Evolutionary conservation across 2,113 vertebrate species (phyloP), one percentile per base, ranked within the genome.

Genomic region (Cavia aperea): DNA sequence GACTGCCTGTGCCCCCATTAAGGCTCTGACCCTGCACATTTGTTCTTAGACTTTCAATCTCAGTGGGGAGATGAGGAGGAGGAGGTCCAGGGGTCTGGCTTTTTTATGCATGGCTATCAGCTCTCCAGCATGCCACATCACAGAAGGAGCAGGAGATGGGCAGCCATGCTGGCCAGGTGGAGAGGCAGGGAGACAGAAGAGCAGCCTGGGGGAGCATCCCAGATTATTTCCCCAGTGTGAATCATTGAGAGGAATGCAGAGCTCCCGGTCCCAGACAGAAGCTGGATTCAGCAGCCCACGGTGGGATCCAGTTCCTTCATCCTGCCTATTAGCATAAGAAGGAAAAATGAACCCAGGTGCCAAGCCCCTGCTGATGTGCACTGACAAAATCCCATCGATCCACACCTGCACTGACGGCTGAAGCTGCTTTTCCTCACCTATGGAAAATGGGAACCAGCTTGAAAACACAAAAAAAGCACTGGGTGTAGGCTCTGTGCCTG

Each of bases 21-120:
- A 88, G 81, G 85, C 73, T 72, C 92, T 86, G 92, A 96, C 87
- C 88, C 70, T 77, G 70, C 54, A 60, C 29, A 4, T 89, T 92
- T 86, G 87, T 88, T 62, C 65, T 70, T n/a, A 66, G 79, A n/a
- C 1, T 0, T 26, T 91, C 89, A n/a, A 0, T 89, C 92, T 96
- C 97, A 75, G 94, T 13, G 4, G 95, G 24, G 6, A 96, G 66
- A 51, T 58, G 21, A 43, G 58, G 77, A 75, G 94, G 77, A 81
- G 93, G 88, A 94, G 86, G 78, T 72, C 23, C 86, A 46, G 21
- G 10, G 86, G 10, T 60, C 75, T 63, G 73, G 29, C 39, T 92
- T 60, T 86, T 92, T 89, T 94, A 91, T 46, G 83, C 6, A 1
- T 4, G 51, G 60, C 92, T 93, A 89, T 84, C 43, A 3, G 31